phyloP scores from a whole-genome alignment of 2,888 invertebrate species.

The Calliphora vomitoria region DNA sequence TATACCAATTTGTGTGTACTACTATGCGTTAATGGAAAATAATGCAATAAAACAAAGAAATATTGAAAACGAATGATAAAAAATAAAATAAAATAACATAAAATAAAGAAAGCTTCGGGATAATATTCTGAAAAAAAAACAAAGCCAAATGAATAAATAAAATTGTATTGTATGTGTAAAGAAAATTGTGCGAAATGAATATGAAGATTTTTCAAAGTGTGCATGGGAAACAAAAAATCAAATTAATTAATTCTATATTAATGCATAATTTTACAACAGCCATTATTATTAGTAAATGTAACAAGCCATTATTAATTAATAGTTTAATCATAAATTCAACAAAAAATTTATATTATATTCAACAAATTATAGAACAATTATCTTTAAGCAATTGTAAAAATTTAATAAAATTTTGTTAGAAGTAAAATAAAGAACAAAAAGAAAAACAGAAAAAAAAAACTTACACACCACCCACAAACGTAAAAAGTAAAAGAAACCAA shows the following conservation, averaged over 20 bases:
- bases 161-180: slow-evolving; percentile 57
- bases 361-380: slow-evolving; percentile 66
- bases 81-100: not conserved
- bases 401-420: slow-evolving; percentile 58
- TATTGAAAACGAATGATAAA: slow-evolving; percentile 5
- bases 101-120: slow-evolving; percentile 21
- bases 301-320: slow-evolving; percentile 60
- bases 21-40: slow-evolving; percentile 32
- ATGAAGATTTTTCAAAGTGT: slow-evolving; percentile 75
- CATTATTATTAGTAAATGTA: slow-evolving; percentile 60
- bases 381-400: slow-evolving; percentile 59
- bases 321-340: slow-evolving; percentile 58
- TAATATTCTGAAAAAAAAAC: slow-evolving; percentile 5
- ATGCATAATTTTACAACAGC: slow-evolving; percentile 66
- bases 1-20: not conserved
- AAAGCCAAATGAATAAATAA: slow-evolving; percentile 58
- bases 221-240: slow-evolving; percentile 75
- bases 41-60: not conserved
- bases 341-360: slow-evolving; percentile 64
- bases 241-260: slow-evolving; percentile 68
- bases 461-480: not conserved
- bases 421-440: not conserved
- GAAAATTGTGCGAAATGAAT: slow-evolving; percentile 77
- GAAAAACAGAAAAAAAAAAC: not conserved
- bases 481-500: not conserved